These are phyloP conservation scores for Sabellastarte sp. DNA, from an alignment of 2,888 invertebrate species.

Conservation along the genomic window DNA sequence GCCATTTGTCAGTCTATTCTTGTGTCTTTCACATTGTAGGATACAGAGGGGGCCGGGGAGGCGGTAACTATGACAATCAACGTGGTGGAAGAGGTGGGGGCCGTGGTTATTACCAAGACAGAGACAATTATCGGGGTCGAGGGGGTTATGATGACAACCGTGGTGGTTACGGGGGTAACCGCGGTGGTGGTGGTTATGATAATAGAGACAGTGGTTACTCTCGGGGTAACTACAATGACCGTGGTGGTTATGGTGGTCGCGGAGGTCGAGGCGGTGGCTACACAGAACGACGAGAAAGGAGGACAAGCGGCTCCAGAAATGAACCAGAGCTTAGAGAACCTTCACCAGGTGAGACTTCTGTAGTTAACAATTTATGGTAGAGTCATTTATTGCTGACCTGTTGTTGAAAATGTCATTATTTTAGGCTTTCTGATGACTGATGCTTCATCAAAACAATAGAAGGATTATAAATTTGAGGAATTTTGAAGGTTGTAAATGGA, in stretches of 20 bases:
- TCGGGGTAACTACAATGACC: neutral
- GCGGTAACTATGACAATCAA: too few species aligned
- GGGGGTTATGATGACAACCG: constrained; percentile 27
- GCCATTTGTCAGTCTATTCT: too few species aligned
- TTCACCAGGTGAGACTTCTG: constrained; percentile 53
- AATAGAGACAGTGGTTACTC: constrained; percentile 38
- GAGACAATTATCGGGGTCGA: constrained; percentile 61
- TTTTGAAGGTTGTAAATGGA: too few species aligned
- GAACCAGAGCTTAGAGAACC: constrained; percentile 45
- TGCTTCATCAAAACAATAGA: too few species aligned
- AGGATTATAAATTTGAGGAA: too few species aligned
- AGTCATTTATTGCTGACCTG: too few species aligned
- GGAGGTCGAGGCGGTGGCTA: constrained; percentile 14
- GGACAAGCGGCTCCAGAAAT: neutral
- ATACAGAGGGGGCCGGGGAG: constrained; percentile 31
- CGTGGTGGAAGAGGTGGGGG: too few species aligned
- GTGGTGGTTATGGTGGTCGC: constrained; percentile 25
- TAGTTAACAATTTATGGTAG: too few species aligned
- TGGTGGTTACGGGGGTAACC: too few species aligned
- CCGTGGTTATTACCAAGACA: constrained; percentile 11
- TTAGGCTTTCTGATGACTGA: too few species aligned
- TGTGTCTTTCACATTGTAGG: constrained; percentile 4
- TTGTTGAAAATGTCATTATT: too few species aligned
- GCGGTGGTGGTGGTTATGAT: constrained; percentile 59
- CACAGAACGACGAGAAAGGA: neutral